A percentile compares a stretch with the other conserved stretches of the same genome.
These are phyloP conservation scores for Procavia capensis DNA, from an alignment of 2,113 vertebrate species.

Conservation along the genomic window DNA sequence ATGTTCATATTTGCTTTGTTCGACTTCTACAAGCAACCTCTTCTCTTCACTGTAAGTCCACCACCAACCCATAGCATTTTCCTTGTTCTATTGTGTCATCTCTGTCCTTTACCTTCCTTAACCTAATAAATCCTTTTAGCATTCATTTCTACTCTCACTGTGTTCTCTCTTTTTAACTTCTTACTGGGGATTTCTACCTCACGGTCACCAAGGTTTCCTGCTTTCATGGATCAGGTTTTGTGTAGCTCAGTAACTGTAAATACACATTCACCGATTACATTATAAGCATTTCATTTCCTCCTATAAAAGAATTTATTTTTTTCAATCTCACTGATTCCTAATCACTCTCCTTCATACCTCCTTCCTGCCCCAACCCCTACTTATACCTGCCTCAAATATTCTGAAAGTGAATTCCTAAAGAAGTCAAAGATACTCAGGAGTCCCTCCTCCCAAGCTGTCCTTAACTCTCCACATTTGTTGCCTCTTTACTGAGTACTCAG, in stretches of 20 bases:
- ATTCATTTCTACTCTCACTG: background rate
- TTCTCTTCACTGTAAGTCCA: background rate
- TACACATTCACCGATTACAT: too few species aligned
- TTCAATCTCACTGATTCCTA: background rate
- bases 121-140: background rate
- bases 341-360: background rate
- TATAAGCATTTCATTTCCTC: slow-evolving; percentile 19
- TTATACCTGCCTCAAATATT: background rate
- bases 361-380: background rate
- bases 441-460: background rate
- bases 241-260: background rate
- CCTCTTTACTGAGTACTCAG: background rate
- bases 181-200: background rate
- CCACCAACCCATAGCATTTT: background rate
- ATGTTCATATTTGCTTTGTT: background rate
- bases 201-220: background rate
- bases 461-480: background rate
- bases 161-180: background rate
- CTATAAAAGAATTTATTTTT: background rate
- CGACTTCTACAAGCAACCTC: background rate
- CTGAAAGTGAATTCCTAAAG: background rate
- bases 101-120: background rate
- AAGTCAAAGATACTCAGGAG: background rate
- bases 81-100: background rate
- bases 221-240: background rate